phyloP scores from a whole-genome alignment of 35 echinoderm and acorn worm genomes.

The Strongylocentrotus purpuratus region DNA sequence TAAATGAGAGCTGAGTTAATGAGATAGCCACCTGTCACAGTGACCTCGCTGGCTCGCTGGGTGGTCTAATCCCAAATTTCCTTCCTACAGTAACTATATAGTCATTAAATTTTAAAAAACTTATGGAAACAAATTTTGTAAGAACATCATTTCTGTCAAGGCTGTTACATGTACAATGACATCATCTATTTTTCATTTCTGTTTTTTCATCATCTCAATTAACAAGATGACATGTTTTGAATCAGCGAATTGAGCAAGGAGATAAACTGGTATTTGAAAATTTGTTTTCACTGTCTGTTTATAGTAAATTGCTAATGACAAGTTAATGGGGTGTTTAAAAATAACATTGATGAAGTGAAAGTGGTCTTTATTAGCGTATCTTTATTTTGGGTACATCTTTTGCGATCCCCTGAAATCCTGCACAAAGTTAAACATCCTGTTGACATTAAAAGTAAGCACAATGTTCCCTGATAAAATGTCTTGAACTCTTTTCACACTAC shows the following conservation, averaged over 20 bases:
- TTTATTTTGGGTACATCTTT: background rate
- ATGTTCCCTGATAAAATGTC: slow-evolving; percentile 1
- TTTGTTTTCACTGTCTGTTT: background rate
- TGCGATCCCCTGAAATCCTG: background rate
- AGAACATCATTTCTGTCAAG: too few relatives aligned
- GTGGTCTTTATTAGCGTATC: background rate
- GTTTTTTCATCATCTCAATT: too few relatives aligned
- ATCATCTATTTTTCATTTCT: too few relatives aligned
- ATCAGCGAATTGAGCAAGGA: background rate
- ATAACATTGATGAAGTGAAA: background rate
- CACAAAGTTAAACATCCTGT: background rate
- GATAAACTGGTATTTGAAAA: background rate
- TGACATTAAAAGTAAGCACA: background rate
- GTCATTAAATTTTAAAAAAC: too few relatives aligned
- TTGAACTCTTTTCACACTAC: background rate
- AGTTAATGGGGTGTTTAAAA: background rate
- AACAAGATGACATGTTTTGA: background rate
- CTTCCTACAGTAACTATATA: too few relatives aligned
- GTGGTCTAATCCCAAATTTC: too few relatives aligned
- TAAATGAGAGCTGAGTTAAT: too few relatives aligned
- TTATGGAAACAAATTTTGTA: too few relatives aligned
- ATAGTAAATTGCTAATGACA: background rate
- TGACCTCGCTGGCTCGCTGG: too few relatives aligned
- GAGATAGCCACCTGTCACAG: too few relatives aligned
- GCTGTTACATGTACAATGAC: too few relatives aligned